Evolutionary conservation across 2,888 invertebrate genomes (phyloP).

Genomic region (Athrips mouffetella): DNA sequence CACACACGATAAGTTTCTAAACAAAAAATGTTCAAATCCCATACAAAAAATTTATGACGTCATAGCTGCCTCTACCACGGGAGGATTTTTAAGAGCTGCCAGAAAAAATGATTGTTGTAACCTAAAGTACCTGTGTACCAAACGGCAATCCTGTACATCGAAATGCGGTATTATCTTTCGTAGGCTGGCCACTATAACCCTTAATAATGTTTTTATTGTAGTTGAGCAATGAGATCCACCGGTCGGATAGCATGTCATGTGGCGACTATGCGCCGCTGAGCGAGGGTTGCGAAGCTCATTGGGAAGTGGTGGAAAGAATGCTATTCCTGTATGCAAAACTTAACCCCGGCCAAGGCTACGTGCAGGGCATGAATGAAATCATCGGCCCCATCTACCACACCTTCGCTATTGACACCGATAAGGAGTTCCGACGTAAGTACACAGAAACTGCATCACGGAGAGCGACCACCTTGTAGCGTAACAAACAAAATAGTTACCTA

Average conservation of each 20-base stretch:
- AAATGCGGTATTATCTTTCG: no score
- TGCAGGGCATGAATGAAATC: slow-evolving; percentile 99
- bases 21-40: no score
- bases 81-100: no score
- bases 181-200: background rate
- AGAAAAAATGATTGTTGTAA: no score
- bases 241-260: slow-evolving; percentile 71
- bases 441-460: background rate
- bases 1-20: no score
- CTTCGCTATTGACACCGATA: slow-evolving; percentile 93
- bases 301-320: slow-evolving; percentile 98
- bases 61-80: no score
- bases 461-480: no score
- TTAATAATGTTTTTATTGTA: slow-evolving; percentile 70
- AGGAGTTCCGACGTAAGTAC: slow-evolving; percentile 84
- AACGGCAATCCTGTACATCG: no score
- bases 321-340: slow-evolving; percentile 98
- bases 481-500: no score
- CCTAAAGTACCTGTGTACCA: no score
- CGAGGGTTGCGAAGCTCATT: slow-evolving; percentile 96
- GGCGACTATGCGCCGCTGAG: slow-evolving; percentile 89
- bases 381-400: slow-evolving; percentile 99
- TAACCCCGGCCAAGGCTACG: slow-evolving; percentile 97
- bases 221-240: slow-evolving; percentile 82
- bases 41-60: no score